Evolutionary conservation across 2,888 invertebrate species (phyloP), one percentile per base, ranked within the genome.

Genomic region (Pseudoips prasinana): DNA sequence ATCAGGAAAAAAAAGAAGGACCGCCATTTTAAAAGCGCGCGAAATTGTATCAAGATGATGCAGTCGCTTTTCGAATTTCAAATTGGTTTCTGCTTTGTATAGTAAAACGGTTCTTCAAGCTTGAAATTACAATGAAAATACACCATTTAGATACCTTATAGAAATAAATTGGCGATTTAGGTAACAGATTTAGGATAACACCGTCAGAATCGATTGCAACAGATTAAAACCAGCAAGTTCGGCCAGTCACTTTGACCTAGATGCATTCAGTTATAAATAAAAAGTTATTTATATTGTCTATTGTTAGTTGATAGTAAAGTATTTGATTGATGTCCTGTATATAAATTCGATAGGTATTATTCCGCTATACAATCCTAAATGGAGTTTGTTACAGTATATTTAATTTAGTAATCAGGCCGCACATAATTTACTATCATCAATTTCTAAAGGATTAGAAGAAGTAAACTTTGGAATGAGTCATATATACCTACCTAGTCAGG

Each of bases 31-130:
- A 38, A 61, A 65, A 63, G 54, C 54, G 64, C 73, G 77, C 79
- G 66, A 80, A 81, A 79, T 76, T 70, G 62, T 49, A 39, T 17
- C 47, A 25, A 57, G 60, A 69, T 74, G 72, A 74, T 56, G 46
- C 33, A 56, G 66, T 43, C 33, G 29, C 58, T 68, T 64, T 60
- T 39, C 29, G 49, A 14, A 14, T 14, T 14, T 7, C 20, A 20
- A 20, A 61, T 62, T 45, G 46, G 38, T 37, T 60, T 39, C 33
- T 42, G 36, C 31, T 42, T 48, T 54, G 33, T 46, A 50, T 40
- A 31, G 44, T 36, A 39, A 56, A 56, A 56, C 42, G 43, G 49
- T 40, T 44, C 22, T 39, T 40, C n/a, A 46, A 46, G 53, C 46
- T 50, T 50, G 38, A 46, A 50, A 45, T 41, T 41, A 20, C 30